A percentile compares a stretch with the other conserved stretches of the same genome.
Conservation (phyloP, 1,140 invertebrate species). For the Drosophila pandora region DNA sequence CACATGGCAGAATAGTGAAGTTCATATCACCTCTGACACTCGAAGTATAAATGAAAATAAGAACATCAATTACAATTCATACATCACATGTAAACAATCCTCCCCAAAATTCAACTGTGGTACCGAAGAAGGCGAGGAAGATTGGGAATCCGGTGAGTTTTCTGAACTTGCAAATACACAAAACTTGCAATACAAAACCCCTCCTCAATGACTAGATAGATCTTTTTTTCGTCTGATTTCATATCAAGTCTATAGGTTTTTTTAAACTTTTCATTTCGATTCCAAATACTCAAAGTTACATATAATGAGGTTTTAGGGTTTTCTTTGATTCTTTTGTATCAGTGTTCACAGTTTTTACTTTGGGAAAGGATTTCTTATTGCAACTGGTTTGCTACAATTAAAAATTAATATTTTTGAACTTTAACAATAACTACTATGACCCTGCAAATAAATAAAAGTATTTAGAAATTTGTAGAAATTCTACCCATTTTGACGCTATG, state of each 20-base stretch:
- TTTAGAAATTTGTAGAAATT: neutral
- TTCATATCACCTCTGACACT: constrained; percentile 59
- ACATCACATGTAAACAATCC: constrained; percentile 64
- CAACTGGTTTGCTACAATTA: too few species aligned
- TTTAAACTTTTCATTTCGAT: neutral
- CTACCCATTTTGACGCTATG: neutral
- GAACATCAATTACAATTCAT: constrained; percentile 65
- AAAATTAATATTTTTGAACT: too few species aligned
- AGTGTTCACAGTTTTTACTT: too few species aligned
- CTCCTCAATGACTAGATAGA: constrained; percentile 48
- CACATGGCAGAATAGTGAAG: constrained; percentile 67
- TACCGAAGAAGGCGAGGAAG: constrained; percentile 83
- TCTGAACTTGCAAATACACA: constrained; percentile 21
- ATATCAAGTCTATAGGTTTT: neutral
- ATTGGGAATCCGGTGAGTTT: constrained; percentile 90
- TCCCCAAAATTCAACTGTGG: constrained; percentile 64
- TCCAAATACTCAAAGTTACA: neutral
- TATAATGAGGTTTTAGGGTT: neutral
- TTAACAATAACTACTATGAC: too few species aligned
- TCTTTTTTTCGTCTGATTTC: constrained; percentile 8
- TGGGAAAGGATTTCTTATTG: too few species aligned
- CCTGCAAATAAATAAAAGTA: neutral
- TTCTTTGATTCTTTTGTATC: neutral
- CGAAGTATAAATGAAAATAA: constrained; percentile 67
- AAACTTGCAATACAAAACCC: constrained; percentile 41